Evolutionary conservation across 2,113 vertebrate species (phyloP).

Genomic region (Pygoscelis antarcticus): DNA sequence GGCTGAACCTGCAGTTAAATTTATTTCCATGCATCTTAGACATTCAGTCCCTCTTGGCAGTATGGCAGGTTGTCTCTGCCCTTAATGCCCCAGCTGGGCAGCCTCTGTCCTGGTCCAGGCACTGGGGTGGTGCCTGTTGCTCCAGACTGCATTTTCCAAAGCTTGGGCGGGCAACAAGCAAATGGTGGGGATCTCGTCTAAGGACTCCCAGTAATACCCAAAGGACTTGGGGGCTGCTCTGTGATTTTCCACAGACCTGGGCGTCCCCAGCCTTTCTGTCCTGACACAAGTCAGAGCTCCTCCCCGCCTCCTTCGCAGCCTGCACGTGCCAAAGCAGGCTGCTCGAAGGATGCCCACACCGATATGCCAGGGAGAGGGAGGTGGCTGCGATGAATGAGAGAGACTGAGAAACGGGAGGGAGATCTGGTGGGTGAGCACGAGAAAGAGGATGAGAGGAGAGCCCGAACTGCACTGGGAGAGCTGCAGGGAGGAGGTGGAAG

Average conservation of each 20-base stretch:
- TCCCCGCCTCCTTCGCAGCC: not conserved
- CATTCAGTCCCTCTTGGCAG: not conserved
- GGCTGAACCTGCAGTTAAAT: accelerated
- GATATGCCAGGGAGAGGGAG: not conserved
- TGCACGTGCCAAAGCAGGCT: not conserved
- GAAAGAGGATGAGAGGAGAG: not conserved
- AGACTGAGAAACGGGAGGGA: not conserved
- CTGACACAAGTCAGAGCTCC: not conserved
- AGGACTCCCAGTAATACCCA: not conserved
- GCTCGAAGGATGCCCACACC: not conserved
- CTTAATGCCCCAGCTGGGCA: not conserved
- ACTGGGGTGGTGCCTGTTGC: not conserved
- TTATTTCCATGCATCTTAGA: not conserved
- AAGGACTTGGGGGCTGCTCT: not conserved
- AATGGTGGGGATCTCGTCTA: accelerated
- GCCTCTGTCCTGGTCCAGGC: not conserved
- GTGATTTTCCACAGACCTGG: not conserved
- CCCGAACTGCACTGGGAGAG: not conserved
- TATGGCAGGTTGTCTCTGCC: not conserved
- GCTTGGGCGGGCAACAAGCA: not conserved
- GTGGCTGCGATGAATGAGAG: not conserved
- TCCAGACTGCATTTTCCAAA: not conserved
- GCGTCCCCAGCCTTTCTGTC: not conserved
- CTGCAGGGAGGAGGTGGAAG: not conserved
- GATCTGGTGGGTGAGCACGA: not conserved